Evolutionary conservation across 2,888 invertebrate genomes (phyloP).

Genomic region (Aspidiotus destructor): DNA sequence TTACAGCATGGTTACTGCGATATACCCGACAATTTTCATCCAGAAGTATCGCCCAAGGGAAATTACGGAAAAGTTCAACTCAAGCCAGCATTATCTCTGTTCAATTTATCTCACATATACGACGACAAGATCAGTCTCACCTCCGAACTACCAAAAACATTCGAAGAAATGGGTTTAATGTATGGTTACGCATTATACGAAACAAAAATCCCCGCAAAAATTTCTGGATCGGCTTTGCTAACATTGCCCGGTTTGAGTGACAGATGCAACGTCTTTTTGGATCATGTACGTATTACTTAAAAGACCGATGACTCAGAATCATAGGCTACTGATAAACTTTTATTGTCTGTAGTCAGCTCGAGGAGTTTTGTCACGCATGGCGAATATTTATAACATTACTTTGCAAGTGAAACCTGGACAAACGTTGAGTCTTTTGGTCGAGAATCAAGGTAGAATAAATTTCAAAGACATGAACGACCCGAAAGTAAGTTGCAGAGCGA

Average conservation of each 20-base stretch:
- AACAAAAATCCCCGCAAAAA: slow-evolving; percentile 44
- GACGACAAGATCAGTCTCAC: slow-evolving; percentile 28
- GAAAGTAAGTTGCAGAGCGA: slow-evolving; percentile 40
- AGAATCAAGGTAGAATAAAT: slow-evolving; percentile 76
- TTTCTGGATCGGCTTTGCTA: slow-evolving; percentile 44
- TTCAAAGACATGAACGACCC: slow-evolving; percentile 47
- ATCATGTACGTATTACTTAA: slow-evolving; percentile 36
- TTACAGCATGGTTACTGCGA: too few species aligned
- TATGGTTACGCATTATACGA: slow-evolving; percentile 57
- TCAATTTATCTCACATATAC: slow-evolving; percentile 36
- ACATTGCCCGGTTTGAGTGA: slow-evolving; percentile 53
- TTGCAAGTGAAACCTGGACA: slow-evolving; percentile 38
- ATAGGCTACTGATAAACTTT: background rate
- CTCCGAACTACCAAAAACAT: slow-evolving; percentile 47
- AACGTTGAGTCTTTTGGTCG: slow-evolving; percentile 46
- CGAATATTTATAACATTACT: slow-evolving; percentile 24
- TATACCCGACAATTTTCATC: too few species aligned
- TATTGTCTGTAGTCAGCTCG: slow-evolving; percentile 19
- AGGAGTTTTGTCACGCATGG: slow-evolving; percentile 30
- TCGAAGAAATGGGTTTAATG: slow-evolving; percentile 53
- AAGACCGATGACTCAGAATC: background rate
- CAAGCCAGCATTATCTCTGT: slow-evolving; percentile 43
- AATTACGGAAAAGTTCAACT: slow-evolving; percentile 54
- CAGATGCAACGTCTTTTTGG: slow-evolving; percentile 56
- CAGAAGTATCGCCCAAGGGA: slow-evolving; percentile 49